Base-by-base conservation (phyloP, 2,888 invertebrate species). In the Phaonia tiefii region DNA sequence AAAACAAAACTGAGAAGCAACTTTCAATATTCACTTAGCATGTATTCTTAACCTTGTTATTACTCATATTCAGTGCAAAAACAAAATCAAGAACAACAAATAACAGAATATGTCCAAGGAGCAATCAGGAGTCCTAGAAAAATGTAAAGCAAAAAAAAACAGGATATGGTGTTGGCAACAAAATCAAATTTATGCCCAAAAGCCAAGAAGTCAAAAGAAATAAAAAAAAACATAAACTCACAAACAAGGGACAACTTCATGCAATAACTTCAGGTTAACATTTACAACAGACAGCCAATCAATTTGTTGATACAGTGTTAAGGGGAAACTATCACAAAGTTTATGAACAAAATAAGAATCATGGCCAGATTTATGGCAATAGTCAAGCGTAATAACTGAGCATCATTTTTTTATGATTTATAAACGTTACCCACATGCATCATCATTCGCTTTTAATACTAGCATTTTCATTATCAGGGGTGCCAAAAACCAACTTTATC, bases 141-240 rank as follows among this genome's bases (percentile, higher is more conserved):
- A 2, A 44, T 44, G 11, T 56, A 22, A 31, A 26, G 26, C 4
- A n/a, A 56, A 4, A 44, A 44, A 37, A 44, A 44, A 44, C 44
- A 5, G 44, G 4, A 44, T 25, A 54, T 63, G 63, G 63, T 44
- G 42, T n/a, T 63, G 44, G n/a, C 42, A 44, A 42, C 13, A 39
- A 60, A 60, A 37, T 37, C 31, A 60, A 63, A 63, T 63, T 63
- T 63, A 63, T 63, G 63, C 22, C 63, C 63, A 44, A 44, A 63
- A 44, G 63, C 25, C 39, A 60, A 22, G 25, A 58, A 63, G 44
- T n/a, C 39, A 22, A 44, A 44, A 44, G 5, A 10, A 42, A 17
- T 13, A 22, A 15, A 37, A 60, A 60, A 60, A n/a, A n/a, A 25
- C 54, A 54, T 25, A 56, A 46, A 46, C 3, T 3, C 8, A 17